Base-by-base conservation (phyloP, 2,888 invertebrate species). In the Dasysyrphus tricinctus region DNA sequence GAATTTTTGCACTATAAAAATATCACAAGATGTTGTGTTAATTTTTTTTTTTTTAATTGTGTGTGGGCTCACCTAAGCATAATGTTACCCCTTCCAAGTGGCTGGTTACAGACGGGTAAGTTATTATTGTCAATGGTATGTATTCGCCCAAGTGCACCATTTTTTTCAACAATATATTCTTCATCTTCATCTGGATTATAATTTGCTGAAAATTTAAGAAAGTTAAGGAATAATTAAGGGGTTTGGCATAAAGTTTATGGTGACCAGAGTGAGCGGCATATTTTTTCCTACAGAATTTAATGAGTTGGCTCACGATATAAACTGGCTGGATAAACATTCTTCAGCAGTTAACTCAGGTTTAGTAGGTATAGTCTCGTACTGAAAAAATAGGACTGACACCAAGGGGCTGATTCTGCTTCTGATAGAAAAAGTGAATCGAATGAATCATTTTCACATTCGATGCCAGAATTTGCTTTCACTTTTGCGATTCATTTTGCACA, bases 181-280 rank as follows among this genome's bases (percentile, higher is more conserved):
- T 91, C 91, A 88, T 93, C 93, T n/a, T 93, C 93, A n/a, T 93
- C 92, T 29, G 93, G 92, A 90, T 93, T 93, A 70, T 93, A 93
- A 88, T 93, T 92, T 37, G 93, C 93, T 93, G 79, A 19, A 39
- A 75, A 7, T 29, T 29, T 29, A 34, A 37, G 34, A 37, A 32
- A 7, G 16, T 19, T 24, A 24, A 5, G 1, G 67, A 51, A 54
- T 19, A n/a, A 54, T n/a, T 16, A 37, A 70, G 5, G 59, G 3
- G 34, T 56, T 32, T 3, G 1, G 32, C 16, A 56, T 32, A n/a
- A 57, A 12, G 34, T 63, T 39, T 29, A n/a, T 70, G 2, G 16
- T 49, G 44, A 32, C 5, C 6, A 19, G 16, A 44, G 37, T 11
- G 11, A 11, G 42, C 14, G 0, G 5, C 16, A n/a, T 5, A 3